Conservation (phyloP, 2,113 vertebrate species). For the Promerops cafer region DNA sequence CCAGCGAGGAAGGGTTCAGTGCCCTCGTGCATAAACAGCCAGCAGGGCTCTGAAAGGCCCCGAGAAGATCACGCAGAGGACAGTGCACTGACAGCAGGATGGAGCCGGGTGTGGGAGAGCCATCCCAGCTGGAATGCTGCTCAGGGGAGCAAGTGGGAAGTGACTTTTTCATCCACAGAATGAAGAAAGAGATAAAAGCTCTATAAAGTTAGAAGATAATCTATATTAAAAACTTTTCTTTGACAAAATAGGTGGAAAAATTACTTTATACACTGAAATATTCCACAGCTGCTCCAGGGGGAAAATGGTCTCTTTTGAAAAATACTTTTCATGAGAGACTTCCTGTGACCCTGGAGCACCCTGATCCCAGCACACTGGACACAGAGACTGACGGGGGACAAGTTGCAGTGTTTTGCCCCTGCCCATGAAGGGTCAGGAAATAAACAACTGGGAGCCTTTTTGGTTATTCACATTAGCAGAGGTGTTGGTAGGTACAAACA, state of each 20-base stretch:
- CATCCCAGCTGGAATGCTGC: slow-evolving; percentile 40
- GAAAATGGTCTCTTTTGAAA: not conserved
- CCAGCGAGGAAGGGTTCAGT: not conserved
- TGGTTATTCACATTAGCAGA: not conserved
- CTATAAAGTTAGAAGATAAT: not conserved
- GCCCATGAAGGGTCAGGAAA: not conserved
- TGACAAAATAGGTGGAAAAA: not conserved
- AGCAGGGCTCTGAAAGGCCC: not conserved
- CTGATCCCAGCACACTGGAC: not conserved
- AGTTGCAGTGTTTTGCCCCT: not conserved
- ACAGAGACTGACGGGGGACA: not conserved
- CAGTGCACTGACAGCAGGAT: slow-evolving; percentile 13
- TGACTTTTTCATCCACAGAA: not conserved
- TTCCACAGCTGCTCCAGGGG: not conserved
- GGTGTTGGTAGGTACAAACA: not conserved
- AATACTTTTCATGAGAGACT: not conserved
- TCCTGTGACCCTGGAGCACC: not conserved
- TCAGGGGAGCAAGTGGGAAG: not conserved
- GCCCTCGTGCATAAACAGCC: slow-evolving; percentile 6
- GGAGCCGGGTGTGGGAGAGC: slow-evolving; percentile 36
- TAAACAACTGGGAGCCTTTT: not conserved
- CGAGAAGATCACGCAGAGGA: slow-evolving; percentile 18
- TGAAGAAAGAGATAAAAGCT: not conserved
- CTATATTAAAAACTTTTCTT: not conserved
- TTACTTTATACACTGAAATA: not conserved